These are phyloP conservation scores for Merodon equestris DNA, from an alignment of 2,888 invertebrate genomes.

Conservation along the genomic window DNA sequence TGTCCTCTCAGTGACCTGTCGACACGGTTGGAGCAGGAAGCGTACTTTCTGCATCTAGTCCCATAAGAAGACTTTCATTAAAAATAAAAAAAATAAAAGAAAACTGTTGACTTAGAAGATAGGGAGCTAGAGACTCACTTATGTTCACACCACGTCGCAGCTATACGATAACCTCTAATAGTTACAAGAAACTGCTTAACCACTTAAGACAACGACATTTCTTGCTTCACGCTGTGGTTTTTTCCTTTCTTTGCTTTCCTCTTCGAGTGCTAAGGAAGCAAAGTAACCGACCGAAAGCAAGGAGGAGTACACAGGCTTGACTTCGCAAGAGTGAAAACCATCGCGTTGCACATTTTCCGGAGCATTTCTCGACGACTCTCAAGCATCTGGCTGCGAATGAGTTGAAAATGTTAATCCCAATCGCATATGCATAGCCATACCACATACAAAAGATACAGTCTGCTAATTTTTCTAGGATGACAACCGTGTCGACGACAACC, in stretches of 20 bases:
- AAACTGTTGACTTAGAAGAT: no score
- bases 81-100: no score
- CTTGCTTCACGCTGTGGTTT: not conserved
- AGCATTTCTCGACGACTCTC: slow-evolving; percentile 24
- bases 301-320: no score
- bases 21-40: not conserved
- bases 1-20: slow-evolving; percentile 22
- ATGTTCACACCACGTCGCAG: slow-evolving; percentile 32
- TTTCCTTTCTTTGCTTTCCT: slow-evolving; percentile 26
- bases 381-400: slow-evolving; percentile 19
- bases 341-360: slow-evolving; percentile 41
- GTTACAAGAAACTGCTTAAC: slow-evolving; percentile 33
- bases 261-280: slow-evolving; percentile 9
- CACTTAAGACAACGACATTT: slow-evolving; percentile 30
- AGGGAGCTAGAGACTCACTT: no score
- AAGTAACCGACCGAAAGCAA: slow-evolving; percentile 7
- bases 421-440: slow-evolving; percentile 17
- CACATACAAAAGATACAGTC: slow-evolving; percentile 34
- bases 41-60: no score
- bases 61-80: no score
- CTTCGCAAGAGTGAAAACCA: slow-evolving; percentile 13
- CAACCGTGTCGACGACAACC: slow-evolving; percentile 41
- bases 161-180: slow-evolving; percentile 19
- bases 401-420: slow-evolving; percentile 42
- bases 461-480: slow-evolving; percentile 59